Conservation (phyloP, 1,140 invertebrate species). For the Leptoteleia sp. region DNA sequence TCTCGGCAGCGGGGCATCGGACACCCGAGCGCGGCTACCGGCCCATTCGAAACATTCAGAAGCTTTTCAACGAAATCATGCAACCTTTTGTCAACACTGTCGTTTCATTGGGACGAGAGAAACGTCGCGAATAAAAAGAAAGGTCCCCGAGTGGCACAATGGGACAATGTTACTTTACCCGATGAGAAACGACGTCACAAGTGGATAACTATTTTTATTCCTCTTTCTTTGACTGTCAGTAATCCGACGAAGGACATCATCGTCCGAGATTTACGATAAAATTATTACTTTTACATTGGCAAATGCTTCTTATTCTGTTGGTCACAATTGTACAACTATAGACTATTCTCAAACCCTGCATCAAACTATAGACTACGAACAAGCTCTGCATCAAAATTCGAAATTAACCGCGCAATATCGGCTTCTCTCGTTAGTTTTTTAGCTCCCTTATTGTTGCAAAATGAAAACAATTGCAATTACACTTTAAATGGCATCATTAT, state of each 20-base stretch:
- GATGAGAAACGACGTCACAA: constrained; percentile 4
- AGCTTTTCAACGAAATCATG: constrained; percentile 17
- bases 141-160: constrained; percentile 20
- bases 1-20: constrained; percentile 7
- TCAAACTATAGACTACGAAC: no score
- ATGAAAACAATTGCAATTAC: constrained; percentile 21
- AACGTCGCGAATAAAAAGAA: constrained; percentile 29
- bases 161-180: not conserved
- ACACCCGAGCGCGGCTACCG: constrained; percentile 21
- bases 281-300: no score
- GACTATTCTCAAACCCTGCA: no score
- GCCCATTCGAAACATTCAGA: constrained; percentile 32
- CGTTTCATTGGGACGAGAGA: constrained; percentile 1
- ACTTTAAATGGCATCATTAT: constrained; percentile 17
- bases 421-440: no score
- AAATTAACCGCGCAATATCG: no score
- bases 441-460: no score
- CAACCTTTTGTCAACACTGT: constrained; percentile 25
- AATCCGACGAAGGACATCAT: no score
- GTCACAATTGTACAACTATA: no score
- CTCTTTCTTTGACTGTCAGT: no score
- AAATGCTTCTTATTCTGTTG: no score
- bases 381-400: no score
- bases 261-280: no score
- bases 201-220: not conserved